A percentile compares a stretch with the other conserved stretches of the same genome.
Evolutionary conservation across 2,113 vertebrate species (phyloP).

Genomic region (Syngnathus floridae): DNA sequence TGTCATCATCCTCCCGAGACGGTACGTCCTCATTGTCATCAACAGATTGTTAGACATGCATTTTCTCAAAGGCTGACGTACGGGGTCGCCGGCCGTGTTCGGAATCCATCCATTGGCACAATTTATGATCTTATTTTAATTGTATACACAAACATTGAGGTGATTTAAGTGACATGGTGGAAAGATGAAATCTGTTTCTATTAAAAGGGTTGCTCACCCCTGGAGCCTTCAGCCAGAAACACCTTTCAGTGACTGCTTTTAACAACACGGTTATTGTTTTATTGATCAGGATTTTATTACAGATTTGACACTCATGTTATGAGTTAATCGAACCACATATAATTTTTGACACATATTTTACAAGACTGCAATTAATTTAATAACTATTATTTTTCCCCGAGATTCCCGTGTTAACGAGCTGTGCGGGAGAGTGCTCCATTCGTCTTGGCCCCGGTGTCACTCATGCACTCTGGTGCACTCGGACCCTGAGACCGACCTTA

Average conservation of each 20-base stretch:
- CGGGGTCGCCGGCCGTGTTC: slow-evolving; percentile 86
- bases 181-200: slow-evolving; percentile 99
- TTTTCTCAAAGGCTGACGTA: slow-evolving; percentile 95
- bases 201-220: slow-evolving; percentile 99
- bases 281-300: slow-evolving; percentile 99
- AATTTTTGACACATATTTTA: slow-evolving; percentile 92
- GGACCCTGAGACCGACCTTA: slow-evolving; percentile 78
- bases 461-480: slow-evolving; percentile 74
- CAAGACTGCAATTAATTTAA: slow-evolving; percentile 93
- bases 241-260: slow-evolving; percentile 92
- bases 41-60: slow-evolving; percentile 99
- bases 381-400: slow-evolving; percentile 85
- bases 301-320: slow-evolving; percentile 97
- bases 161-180: slow-evolving; percentile 99
- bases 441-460: slow-evolving; percentile 78
- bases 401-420: slow-evolving; percentile 76
- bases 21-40: slow-evolving; percentile 80
- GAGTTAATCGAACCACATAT: slow-evolving; percentile 95
- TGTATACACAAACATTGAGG: slow-evolving; percentile 99
- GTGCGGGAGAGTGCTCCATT: slow-evolving; percentile 81
- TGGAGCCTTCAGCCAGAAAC: slow-evolving; percentile 82
- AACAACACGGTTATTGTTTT: slow-evolving; percentile 99
- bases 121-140: slow-evolving; percentile 99
- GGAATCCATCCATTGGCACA: slow-evolving; percentile 94
- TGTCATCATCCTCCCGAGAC: slow-evolving; percentile 48